phyloP scores from a whole-genome alignment of 2,113 vertebrate genomes.

The Coreoperca whiteheadi region DNA sequence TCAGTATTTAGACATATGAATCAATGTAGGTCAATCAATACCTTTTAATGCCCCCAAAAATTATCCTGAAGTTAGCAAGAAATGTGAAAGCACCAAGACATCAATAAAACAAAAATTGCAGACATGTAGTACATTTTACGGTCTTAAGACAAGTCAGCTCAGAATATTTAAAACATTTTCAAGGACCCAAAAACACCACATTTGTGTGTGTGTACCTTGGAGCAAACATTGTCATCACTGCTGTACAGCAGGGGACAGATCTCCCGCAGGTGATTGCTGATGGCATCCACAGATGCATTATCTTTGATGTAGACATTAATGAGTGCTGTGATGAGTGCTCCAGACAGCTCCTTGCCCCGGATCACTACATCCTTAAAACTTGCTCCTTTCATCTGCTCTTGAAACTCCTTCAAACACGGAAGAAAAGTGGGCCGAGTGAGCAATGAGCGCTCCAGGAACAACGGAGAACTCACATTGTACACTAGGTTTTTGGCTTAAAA shows the following conservation, averaged over 20 bases:
- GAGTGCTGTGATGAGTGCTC: slow-evolving; percentile 93
- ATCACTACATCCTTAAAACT: slow-evolving; percentile 96
- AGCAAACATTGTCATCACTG: slow-evolving; percentile 94
- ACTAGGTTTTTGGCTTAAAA: slow-evolving; percentile 1
- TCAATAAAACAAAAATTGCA: slow-evolving; percentile 12
- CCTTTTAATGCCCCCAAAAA: slow-evolving; percentile 22
- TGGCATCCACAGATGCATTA: slow-evolving; percentile 93
- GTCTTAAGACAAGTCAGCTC: background rate
- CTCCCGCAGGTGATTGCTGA: slow-evolving; percentile 93
- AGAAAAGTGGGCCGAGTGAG: background rate
- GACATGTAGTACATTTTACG: background rate
- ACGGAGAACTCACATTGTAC: background rate
- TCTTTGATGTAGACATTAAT: slow-evolving; percentile 98
- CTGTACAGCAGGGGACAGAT: slow-evolving; percentile 96
- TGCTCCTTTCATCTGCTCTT: slow-evolving; percentile 93
- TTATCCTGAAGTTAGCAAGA: slow-evolving; percentile 11
- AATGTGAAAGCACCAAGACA: background rate
- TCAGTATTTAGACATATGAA: slow-evolving; percentile 32
- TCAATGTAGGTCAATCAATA: slow-evolving; percentile 28
- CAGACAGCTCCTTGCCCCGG: slow-evolving; percentile 92
- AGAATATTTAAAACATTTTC: background rate
- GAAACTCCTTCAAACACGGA: slow-evolving; percentile 88
- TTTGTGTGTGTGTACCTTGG: slow-evolving; percentile 87
- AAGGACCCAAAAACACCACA: background rate
- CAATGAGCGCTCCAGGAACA: background rate